These are phyloP conservation scores for Phenganax stokvisi DNA, from an alignment of 92 coral and sea anemone genomes.

Conservation along the genomic window DNA sequence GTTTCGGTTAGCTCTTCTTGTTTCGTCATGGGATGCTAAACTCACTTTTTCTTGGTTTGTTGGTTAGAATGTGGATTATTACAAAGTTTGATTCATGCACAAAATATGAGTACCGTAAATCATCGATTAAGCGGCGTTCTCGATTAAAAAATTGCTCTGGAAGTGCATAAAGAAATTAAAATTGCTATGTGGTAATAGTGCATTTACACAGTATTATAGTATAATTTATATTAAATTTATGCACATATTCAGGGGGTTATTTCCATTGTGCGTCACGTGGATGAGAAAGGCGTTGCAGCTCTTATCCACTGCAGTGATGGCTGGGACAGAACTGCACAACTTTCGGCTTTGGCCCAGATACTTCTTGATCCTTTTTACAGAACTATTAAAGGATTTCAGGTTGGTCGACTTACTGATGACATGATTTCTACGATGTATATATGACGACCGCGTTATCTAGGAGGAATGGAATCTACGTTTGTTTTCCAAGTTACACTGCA, in stretches of 20 bases:
- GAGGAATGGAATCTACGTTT: neutral
- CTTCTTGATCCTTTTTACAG: conserved; percentile 87
- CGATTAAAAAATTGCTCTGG: too few species aligned
- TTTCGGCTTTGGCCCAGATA: conserved; percentile 82
- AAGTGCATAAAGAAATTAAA: too few species aligned
- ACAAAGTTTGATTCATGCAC: too few species aligned
- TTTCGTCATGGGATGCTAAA: neutral
- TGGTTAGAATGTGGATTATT: neutral
- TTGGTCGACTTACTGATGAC: neutral
- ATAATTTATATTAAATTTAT: too few species aligned
- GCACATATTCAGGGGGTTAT: conserved; percentile 67
- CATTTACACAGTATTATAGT: too few species aligned
- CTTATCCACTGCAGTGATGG: conserved; percentile 98
- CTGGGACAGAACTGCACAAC: conserved; percentile 97
- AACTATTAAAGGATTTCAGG: conserved; percentile 91
- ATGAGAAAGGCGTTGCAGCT: conserved; percentile 85
- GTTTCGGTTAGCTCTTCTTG: neutral
- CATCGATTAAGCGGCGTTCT: too few species aligned
- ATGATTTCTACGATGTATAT: neutral
- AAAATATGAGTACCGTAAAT: too few species aligned
- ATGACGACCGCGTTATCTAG: neutral
- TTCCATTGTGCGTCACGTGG: conserved; percentile 83
- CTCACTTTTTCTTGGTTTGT: neutral
- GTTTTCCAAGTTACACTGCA: neutral
- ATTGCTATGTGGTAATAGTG: too few species aligned